Evolutionary conservation across 30 jellyfish, hydroid and myxozoan species (phyloP).

Genomic region (Catostylus mosaicus): DNA sequence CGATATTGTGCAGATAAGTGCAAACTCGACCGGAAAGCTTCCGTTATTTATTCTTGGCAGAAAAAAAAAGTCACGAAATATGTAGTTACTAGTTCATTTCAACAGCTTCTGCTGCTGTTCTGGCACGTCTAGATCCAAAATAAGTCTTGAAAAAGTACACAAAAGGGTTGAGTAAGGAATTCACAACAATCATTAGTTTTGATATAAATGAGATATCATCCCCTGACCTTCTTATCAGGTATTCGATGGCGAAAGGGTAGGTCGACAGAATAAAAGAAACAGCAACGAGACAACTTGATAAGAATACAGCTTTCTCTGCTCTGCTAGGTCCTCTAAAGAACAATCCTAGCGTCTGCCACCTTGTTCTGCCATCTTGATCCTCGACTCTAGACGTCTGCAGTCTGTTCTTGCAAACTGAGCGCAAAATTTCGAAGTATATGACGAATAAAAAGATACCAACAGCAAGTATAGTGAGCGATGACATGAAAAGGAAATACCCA

Average conservation of each 20-base stretch:
- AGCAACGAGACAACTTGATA: conserved; percentile 36
- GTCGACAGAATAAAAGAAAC: conserved; percentile 34
- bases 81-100: background rate
- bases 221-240: background rate
- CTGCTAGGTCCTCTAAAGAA: background rate
- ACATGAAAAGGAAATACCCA: background rate
- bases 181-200: conserved; percentile 11
- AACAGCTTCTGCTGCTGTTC: background rate
- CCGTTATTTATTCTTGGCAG: too few relatives aligned
- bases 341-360: background rate
- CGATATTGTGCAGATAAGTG: too few relatives aligned
- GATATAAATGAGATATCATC: background rate
- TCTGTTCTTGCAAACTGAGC: background rate
- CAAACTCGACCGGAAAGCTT: too few relatives aligned
- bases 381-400: background rate
- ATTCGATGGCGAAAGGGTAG: conserved; percentile 53
- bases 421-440: background rate
- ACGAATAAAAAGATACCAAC: background rate
- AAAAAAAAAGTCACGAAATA: too few relatives aligned
- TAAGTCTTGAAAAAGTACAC: conserved; percentile 62
- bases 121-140: background rate
- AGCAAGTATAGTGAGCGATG: background rate
- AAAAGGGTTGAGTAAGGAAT: conserved; percentile 49
- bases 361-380: background rate
- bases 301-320: conserved; percentile 11